Evolutionary conservation across 2,797 vertebrate species (phyloP).

Genomic region (Triplophysa bombifrons): DNA sequence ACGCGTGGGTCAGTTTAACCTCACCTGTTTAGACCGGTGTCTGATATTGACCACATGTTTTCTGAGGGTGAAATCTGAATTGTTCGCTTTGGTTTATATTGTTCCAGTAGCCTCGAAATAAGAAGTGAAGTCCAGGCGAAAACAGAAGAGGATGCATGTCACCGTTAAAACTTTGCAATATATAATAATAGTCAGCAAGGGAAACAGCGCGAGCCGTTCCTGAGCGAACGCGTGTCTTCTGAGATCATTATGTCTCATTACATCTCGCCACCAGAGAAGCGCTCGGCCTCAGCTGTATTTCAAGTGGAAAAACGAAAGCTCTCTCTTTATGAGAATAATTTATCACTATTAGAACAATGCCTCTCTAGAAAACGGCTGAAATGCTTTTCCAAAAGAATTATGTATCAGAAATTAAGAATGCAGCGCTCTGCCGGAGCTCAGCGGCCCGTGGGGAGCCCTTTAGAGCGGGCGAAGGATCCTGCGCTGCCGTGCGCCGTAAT

Average conservation of each 20-base stretch:
- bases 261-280: conserved; percentile 74
- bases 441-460: conserved; percentile 88
- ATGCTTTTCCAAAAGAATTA: conserved; percentile 94
- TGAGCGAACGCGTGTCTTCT: conserved; percentile 16
- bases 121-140: neutral
- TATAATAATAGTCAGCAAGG: conserved; percentile 24
- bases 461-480: conserved; percentile 86
- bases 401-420: conserved; percentile 96
- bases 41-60: neutral
- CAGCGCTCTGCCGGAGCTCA: conserved; percentile 77
- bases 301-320: conserved; percentile 52
- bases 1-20: neutral
- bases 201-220: neutral
- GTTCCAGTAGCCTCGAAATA: neutral
- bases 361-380: conserved; percentile 78
- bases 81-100: neutral
- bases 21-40: neutral
- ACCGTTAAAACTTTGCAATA: conserved; percentile 2
- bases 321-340: conserved; percentile 94
- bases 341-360: conserved; percentile 94
- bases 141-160: neutral
- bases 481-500: conserved; percentile 80
- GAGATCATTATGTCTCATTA: conserved; percentile 57
- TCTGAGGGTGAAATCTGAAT: neutral
- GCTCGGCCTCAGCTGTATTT: conserved; percentile 74